A percentile compares a stretch with the other conserved stretches of the same genome.
Evolutionary conservation across 2,888 invertebrate genomes (phyloP).

Genomic region (Polydrusus pterygomalis): DNA sequence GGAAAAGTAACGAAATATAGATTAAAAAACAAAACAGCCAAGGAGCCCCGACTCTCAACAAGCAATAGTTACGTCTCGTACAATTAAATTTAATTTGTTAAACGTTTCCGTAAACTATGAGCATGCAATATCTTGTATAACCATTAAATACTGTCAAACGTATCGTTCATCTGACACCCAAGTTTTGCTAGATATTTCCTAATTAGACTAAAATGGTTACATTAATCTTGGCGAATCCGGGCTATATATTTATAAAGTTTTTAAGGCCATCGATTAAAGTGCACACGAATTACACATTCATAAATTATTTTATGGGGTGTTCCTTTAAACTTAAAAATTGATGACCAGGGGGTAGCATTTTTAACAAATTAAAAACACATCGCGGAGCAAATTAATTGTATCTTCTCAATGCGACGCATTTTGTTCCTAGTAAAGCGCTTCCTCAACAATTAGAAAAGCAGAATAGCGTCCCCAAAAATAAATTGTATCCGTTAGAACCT

Average conservation of each 20-base stretch:
- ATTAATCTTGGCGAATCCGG: constrained; percentile 33
- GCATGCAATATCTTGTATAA: constrained; percentile 1
- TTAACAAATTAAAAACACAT: no score
- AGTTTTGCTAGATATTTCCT: constrained; percentile 40
- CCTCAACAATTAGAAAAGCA: no score
- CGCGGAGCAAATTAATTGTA: no score
- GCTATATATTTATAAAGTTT: constrained; percentile 39
- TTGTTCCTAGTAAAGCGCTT: no score
- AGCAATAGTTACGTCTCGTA: no score
- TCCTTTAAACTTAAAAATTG: not conserved
- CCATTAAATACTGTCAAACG: constrained; percentile 17
- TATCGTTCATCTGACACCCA: constrained; percentile 4
- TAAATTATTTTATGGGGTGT: constrained; percentile 39
- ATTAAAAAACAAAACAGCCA: no score
- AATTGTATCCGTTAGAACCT: no score
- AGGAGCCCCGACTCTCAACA: no score
- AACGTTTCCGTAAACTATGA: not conserved
- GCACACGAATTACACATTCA: constrained; percentile 20
- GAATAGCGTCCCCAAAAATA: no score
- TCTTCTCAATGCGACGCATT: no score
- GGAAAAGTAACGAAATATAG: no score
- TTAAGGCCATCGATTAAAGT: constrained; percentile 24
- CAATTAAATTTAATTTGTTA: not conserved
- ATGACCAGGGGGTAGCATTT: no score
- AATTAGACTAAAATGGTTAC: constrained; percentile 56